Evolutionary conservation across 2,888 invertebrate species (phyloP), one percentile per base, ranked within the genome.

Genomic region (Conistra vaccinii): DNA sequence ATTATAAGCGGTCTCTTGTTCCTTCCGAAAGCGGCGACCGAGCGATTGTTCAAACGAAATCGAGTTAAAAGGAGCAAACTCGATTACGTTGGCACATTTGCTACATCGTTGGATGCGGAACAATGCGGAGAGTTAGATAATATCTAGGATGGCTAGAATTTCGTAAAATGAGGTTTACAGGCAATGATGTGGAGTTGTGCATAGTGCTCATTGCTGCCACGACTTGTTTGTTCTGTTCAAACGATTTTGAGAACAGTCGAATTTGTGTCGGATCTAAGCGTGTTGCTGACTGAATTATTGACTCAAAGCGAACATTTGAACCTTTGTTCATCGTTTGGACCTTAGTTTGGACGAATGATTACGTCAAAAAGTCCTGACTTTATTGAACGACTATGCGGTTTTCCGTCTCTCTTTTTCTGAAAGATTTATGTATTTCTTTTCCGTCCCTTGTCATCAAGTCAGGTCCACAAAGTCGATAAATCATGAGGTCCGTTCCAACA

Each of bases 121-220:
- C 70, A 62, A 75, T 80, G 80, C 70, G 66, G 80, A 23, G 39
- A 62, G 51, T 67, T 66, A 70, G 69, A 70, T 80, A 70, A 72
- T 67, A 57, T 78, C 39, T 60, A 48, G 60, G 17, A 70, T 39
- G 26, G 57, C 20, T 62, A 20, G 35, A 63, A 35, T 60, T 63
- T 63, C 1, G 32, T 14, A 39, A 61, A 66, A 60, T 57, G 48
- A 53, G 17, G 42, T 10, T 55, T 45, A 17, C 9, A 39, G 23
- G 65, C 45, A 70, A 35, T 57, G 14, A 39, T 60, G 35, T 48
- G 29, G 29, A 29, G 35, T 65, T 23, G 14, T 62, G 29, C 29
- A 55, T 20, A 39, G 14, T 61, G n/a, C 14, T 39, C 35, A 55
- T 53, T 61, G 60, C 35, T 35, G 29, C 60, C 32, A 60, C 5